Percentiles rank a stretch among this genome's conserved stretches.
Conservation (phyloP, 2,888 invertebrate genomes). For the Amblyteles armatorius region DNA sequence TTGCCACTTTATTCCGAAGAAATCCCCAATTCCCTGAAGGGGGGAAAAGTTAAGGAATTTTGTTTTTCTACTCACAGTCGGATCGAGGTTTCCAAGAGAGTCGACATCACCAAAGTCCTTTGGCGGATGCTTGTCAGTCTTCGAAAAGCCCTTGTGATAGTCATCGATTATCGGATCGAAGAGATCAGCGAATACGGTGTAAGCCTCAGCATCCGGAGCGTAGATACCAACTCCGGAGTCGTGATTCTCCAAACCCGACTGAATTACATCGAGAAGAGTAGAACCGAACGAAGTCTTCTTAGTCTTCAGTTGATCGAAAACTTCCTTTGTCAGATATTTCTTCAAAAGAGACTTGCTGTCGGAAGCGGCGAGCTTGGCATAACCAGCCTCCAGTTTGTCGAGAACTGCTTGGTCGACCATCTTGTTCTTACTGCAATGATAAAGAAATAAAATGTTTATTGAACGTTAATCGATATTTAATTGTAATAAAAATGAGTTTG, state of each 20-base stretch:
- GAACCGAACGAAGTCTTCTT: constrained; percentile 98
- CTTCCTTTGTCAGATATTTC: constrained; percentile 96
- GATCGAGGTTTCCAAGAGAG: constrained; percentile 96
- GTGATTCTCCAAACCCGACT: constrained; percentile 97
- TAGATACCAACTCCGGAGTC: constrained; percentile 99
- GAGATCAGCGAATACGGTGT: constrained; percentile 95
- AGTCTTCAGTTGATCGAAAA: constrained; percentile 96
- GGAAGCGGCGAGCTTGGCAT: constrained; percentile 93
- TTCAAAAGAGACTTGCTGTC: constrained; percentile 98
- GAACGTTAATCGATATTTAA: not conserved
- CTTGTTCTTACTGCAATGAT: constrained; percentile 88
- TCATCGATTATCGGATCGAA: constrained; percentile 99
- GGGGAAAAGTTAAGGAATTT: too few species aligned
- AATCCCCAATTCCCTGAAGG: too few species aligned
- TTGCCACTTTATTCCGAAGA: not conserved
- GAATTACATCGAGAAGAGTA: constrained; percentile 96
- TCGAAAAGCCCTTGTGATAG: constrained; percentile 98
- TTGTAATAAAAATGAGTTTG: not conserved
- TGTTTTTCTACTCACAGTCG: constrained; percentile 86
- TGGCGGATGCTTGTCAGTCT: constrained; percentile 96
- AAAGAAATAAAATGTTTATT: constrained; percentile 36
- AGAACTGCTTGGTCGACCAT: constrained; percentile 97
- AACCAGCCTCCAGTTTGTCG: constrained; percentile 96
- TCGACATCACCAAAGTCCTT: constrained; percentile 97
- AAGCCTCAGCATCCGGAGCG: constrained; percentile 98